phyloP scores from a whole-genome alignment of 2,113 vertebrate species.

The Oreochromis niloticus region DNA sequence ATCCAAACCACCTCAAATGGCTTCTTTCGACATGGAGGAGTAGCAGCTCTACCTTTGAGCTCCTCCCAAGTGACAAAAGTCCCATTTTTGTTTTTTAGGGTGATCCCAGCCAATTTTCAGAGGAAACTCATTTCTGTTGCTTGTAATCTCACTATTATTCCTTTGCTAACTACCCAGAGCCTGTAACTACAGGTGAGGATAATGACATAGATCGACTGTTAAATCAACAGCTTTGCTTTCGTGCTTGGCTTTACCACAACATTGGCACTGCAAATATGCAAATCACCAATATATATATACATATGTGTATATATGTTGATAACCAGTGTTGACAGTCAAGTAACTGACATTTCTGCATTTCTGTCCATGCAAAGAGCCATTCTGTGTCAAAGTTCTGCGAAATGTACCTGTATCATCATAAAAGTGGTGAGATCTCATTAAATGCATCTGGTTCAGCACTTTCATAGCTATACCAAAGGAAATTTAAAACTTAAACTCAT shows the following conservation, averaged over 20 bases:
- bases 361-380: not conserved
- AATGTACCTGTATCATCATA: not conserved
- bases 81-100: not conserved
- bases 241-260: not conserved
- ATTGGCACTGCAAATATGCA: not conserved
- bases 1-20: not conserved
- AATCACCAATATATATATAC: not conserved
- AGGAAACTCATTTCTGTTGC: not conserved
- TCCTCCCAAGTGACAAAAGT: not conserved
- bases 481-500: not conserved
- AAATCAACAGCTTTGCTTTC: not conserved
- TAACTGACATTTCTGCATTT: not conserved
- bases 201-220: not conserved
- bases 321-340: not conserved
- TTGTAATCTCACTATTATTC: not conserved
- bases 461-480: not conserved
- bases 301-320: not conserved
- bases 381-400: not conserved
- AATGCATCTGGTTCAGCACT: not conserved
- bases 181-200: not conserved
- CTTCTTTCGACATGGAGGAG: not conserved
- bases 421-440: not conserved
- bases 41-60: not conserved
- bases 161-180: not conserved
- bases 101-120: not conserved